Evolutionary conservation across 2,888 invertebrate genomes (phyloP).

Genomic region (Asteroscopus sphinx): DNA sequence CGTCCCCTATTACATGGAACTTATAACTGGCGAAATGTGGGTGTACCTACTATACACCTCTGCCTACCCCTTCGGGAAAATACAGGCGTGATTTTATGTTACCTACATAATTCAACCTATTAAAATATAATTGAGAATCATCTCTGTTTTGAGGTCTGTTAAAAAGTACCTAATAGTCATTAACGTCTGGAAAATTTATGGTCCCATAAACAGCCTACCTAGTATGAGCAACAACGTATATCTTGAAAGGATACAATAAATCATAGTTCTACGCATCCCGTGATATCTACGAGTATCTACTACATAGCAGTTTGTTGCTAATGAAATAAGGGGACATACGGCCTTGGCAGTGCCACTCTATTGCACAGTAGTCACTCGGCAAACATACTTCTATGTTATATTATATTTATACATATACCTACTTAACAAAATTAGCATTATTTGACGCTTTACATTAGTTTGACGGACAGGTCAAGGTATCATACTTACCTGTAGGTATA

Average conservation of each 20-base stretch:
- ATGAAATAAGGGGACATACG: slow-evolving; percentile 62
- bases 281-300: slow-evolving; percentile 9
- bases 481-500: background rate
- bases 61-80: no score
- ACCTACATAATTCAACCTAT: no score
- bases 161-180: no score
- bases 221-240: slow-evolving; percentile 11
- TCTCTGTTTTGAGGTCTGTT: no score
- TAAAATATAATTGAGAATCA: no score
- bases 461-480: slow-evolving; percentile 43
- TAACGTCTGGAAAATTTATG: slow-evolving; percentile 11
- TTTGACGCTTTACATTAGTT: slow-evolving; percentile 20
- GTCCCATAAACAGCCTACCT: background rate
- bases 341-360: slow-evolving; percentile 59
- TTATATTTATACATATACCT: slow-evolving; percentile 16
- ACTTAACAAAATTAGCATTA: slow-evolving; percentile 51
- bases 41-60: no score
- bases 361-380: slow-evolving; percentile 38
- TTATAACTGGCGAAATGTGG: no score
- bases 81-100: no score
- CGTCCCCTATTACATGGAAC: no score
- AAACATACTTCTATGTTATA: slow-evolving; percentile 4
- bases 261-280: slow-evolving; percentile 54
- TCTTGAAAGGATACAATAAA: slow-evolving; percentile 52
- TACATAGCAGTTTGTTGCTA: slow-evolving; percentile 53